Evolutionary conservation across 1,140 invertebrate genomes (phyloP), one percentile per base, ranked within the genome.

Genomic region (Brachionus rotundiformis): DNA sequence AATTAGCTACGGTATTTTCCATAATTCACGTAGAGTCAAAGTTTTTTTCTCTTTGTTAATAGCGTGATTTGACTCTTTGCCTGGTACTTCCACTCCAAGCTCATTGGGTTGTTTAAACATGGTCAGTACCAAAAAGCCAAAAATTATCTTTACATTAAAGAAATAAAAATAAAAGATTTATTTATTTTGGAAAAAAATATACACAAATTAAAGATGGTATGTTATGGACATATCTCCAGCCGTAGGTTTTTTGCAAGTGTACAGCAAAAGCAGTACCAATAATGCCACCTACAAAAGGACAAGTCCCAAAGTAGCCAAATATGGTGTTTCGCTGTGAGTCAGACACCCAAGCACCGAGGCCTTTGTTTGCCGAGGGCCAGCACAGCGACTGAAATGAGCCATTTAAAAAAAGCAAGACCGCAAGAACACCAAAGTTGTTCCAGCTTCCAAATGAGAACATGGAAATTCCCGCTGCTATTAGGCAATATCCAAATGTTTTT

Each of bases 241-340:
- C 89, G 85, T 87, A 87, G 1, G 82, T 80, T 73, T 84, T 83
- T 82, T 90, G 88, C 6, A 90, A 76, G 82, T 87, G 89, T 4
- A 87, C 89, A 5, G 90, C 89, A 8, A 90, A 47, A 31, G 86
- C 86, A n/a, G 90, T 89, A 29, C 88, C 89, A 31, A 88, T 83
- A 61, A 90, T 86, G n/a, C 89, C 89, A 59, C 89, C 90, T 41
- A 86, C 87, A 86, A 89, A 90, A 6, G 88, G 87, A 82, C 88
- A 89, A 2, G 90, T 90, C 6, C 89, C 89, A 84, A 90, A 88
- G 77, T 89, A 84, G 5, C 90, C 90, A 84, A 90, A 89, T 23
- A 90, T 85, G 39, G 86, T 84, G 83, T 90, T 89, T 25, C 87
- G 84, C 11, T 85, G 82, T 82, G 75, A 83, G 59, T 89, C 88